Conservation (phyloP, 2,113 vertebrate species). For the Notothenia rossii region DNA sequence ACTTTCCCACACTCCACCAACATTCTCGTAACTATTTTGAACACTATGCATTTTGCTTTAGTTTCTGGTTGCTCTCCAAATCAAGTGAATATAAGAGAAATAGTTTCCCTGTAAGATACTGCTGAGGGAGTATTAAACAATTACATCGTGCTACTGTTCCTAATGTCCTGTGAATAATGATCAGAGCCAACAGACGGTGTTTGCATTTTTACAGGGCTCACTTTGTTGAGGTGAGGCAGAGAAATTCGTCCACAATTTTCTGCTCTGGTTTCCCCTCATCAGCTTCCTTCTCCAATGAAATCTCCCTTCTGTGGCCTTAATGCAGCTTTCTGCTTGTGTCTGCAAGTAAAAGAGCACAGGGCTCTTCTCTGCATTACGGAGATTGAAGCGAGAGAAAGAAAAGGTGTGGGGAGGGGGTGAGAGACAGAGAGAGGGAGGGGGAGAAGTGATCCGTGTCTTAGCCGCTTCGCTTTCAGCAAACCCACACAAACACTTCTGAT, state of each 20-base stretch:
- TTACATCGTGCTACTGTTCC: constrained; percentile 14
- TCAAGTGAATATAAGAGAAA: background rate
- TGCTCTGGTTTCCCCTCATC: constrained; percentile 45
- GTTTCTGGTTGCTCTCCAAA: constrained; percentile 14
- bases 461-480: constrained; percentile 49
- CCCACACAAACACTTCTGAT: constrained; percentile 37
- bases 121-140: constrained; percentile 21
- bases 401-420: background rate
- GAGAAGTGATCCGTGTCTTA: constrained; percentile 35
- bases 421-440: background rate
- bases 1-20: constrained; percentile 24
- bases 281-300: constrained; percentile 63
- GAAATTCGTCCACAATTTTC: constrained; percentile 32
- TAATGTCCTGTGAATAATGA: constrained; percentile 9
- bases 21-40: background rate
- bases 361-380: constrained; percentile 67
- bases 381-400: constrained; percentile 49
- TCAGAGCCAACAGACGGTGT: constrained; percentile 26
- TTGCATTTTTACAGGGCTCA: constrained; percentile 16
- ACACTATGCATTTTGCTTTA: background rate
- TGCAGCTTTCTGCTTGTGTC: constrained; percentile 76
- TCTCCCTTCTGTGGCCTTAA: constrained; percentile 65
- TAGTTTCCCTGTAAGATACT: background rate
- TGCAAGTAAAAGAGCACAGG: constrained; percentile 74
- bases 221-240: constrained; percentile 44